Evolutionary conservation across 23 tunicate species (phyloP).

Genomic region (Styela clava): DNA sequence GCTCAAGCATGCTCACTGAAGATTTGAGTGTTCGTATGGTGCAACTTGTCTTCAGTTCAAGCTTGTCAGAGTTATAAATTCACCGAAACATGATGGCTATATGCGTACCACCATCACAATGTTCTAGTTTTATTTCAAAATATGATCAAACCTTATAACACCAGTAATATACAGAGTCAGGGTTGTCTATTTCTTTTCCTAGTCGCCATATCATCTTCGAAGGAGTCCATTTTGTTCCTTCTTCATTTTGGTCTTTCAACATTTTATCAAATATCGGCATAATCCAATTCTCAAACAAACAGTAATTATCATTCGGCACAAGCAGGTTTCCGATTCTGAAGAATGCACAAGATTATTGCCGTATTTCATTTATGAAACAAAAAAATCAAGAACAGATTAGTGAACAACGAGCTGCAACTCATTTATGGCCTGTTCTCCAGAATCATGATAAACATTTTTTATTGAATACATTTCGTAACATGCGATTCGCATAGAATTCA

Average conservation of each 20-base stretch:
- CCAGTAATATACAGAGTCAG: constrained; percentile 91
- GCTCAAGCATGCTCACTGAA: no score
- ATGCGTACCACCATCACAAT: no score
- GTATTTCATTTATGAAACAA: no score
- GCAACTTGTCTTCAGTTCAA: no score
- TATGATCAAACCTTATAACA: constrained; percentile 88
- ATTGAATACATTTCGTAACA: no score
- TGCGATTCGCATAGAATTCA: no score
- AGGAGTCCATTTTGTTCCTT: constrained; percentile 80
- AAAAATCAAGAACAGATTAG: neutral
- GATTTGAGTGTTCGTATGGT: no score
- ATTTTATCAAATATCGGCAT: constrained; percentile 88
- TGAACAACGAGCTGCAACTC: neutral
- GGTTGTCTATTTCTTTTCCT: constrained; percentile 88
- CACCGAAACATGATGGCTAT: no score
- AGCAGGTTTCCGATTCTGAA: constrained; percentile 90
- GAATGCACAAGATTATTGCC: no score
- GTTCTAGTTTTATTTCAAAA: no score
- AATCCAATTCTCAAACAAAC: constrained; percentile 91
- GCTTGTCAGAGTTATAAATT: no score
- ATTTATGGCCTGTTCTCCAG: neutral
- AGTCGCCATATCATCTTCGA: constrained; percentile 75
- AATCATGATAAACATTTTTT: no score
- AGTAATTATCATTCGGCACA: constrained; percentile 91
- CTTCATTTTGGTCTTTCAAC: constrained; percentile 82